Evolutionary conservation across 2,888 invertebrate species (phyloP).

Genomic region (Leptinotarsa rubiginosa): DNA sequence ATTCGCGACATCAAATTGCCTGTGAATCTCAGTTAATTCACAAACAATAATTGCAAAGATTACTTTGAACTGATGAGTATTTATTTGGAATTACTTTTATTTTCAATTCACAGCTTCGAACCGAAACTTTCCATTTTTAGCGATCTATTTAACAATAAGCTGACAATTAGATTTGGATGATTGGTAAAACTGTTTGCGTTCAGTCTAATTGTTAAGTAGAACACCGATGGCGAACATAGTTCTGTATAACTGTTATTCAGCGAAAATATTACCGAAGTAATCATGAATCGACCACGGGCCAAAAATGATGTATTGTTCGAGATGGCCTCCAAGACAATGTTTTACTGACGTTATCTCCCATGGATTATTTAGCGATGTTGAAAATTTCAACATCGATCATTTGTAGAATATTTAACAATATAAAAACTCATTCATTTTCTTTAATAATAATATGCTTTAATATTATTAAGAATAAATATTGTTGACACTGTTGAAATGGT

Average conservation of each 20-base stretch:
- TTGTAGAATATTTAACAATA: too few relatives aligned
- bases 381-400: too few relatives aligned
- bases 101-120: constrained; percentile 9
- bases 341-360: background rate
- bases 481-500: too few relatives aligned
- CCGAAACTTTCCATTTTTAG: constrained; percentile 22
- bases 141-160: constrained; percentile 28
- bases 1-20: too few relatives aligned
- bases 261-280: constrained; percentile 12
- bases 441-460: too few relatives aligned
- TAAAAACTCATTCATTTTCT: too few relatives aligned
- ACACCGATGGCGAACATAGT: constrained; percentile 12
- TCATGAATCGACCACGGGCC: constrained; percentile 12
- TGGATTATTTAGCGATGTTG: too few relatives aligned
- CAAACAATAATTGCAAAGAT: too few relatives aligned
- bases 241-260: constrained; percentile 19
- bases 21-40: too few relatives aligned
- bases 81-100: constrained; percentile 3
- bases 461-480: too few relatives aligned
- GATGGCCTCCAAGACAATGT: background rate
- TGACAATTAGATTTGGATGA: constrained; percentile 26
- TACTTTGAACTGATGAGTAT: too few relatives aligned
- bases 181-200: constrained; percentile 24
- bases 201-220: constrained; percentile 24
- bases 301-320: constrained; percentile 1